These are phyloP conservation scores for Peromyscus melanophrys DNA, from an alignment of 2,797 vertebrate genomes.

Conservation along the genomic window DNA sequence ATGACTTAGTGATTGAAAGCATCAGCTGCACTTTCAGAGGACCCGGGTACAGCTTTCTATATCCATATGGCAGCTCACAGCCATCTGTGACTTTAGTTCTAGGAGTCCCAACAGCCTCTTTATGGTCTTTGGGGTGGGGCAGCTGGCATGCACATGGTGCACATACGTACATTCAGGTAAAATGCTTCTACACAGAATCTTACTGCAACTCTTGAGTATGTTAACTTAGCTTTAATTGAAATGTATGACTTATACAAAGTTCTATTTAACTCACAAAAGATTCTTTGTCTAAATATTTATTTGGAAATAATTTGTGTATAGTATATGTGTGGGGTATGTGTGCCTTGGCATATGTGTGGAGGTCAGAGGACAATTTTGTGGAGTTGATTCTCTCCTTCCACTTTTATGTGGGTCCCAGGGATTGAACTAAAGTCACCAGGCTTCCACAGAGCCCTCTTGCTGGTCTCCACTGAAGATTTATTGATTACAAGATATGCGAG, in stretches of 20 bases:
- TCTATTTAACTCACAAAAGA: not conserved
- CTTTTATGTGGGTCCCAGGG: not conserved
- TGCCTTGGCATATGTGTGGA: not conserved
- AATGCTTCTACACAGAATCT: not conserved
- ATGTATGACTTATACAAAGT: not conserved
- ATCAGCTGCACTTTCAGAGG: not conserved
- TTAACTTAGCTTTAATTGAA: constrained; percentile 41
- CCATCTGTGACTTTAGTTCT: not conserved
- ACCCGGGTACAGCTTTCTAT: not conserved
- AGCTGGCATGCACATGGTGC: not conserved
- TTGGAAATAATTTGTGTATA: not conserved
- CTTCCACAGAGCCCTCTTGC: not conserved
- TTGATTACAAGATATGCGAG: not conserved
- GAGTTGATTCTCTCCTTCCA: not conserved
- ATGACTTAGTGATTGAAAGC: not conserved
- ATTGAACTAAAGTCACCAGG: not conserved
- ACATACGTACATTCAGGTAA: not conserved
- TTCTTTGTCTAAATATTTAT: not conserved
- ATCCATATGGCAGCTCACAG: not conserved
- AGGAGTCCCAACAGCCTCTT: not conserved
- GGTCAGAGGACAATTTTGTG: not conserved
- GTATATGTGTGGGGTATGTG: not conserved
- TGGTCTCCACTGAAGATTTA: not conserved
- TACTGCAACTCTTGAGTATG: not conserved
- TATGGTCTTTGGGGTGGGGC: not conserved